These are phyloP conservation scores for Hydropsyche tenuis DNA, from an alignment of 1,140 invertebrate species.

Conservation along the genomic window DNA sequence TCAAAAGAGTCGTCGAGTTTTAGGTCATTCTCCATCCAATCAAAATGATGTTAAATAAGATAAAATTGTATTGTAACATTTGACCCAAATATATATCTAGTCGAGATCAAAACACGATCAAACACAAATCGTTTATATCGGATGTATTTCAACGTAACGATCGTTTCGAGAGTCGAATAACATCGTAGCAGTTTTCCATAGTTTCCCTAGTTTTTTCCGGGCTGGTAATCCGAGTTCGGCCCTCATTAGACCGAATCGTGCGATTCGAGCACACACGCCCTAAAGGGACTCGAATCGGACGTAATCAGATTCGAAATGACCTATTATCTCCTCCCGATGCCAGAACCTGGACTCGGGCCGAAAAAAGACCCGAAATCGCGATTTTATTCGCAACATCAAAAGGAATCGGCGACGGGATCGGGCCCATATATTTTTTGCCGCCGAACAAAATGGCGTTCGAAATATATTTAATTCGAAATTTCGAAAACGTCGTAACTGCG, in stretches of 20 bases:
- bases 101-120: too few relatives aligned
- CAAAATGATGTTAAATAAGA: too few relatives aligned
- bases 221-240: background rate
- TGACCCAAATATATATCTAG: too few relatives aligned
- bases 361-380: background rate
- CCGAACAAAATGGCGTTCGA: too few relatives aligned
- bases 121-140: too few relatives aligned
- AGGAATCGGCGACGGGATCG: background rate
- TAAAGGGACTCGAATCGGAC: slow-evolving; percentile 5
- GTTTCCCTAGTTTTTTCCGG: background rate
- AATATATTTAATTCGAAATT: too few relatives aligned
- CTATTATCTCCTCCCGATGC: slow-evolving; percentile 12
- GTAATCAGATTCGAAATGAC: slow-evolving; percentile 27
- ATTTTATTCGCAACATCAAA: slow-evolving; percentile 21
- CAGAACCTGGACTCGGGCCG: background rate
- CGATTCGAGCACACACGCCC: background rate
- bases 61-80: too few relatives aligned
- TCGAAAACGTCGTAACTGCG: too few relatives aligned
- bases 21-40: too few relatives aligned
- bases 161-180: background rate
- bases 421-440: background rate
- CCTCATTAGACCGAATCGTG: background rate
- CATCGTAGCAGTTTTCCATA: background rate
- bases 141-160: too few relatives aligned
- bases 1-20: too few relatives aligned